Evolutionary conservation across 2,113 vertebrate species (phyloP).

Genomic region (Coptodon rendalli): DNA sequence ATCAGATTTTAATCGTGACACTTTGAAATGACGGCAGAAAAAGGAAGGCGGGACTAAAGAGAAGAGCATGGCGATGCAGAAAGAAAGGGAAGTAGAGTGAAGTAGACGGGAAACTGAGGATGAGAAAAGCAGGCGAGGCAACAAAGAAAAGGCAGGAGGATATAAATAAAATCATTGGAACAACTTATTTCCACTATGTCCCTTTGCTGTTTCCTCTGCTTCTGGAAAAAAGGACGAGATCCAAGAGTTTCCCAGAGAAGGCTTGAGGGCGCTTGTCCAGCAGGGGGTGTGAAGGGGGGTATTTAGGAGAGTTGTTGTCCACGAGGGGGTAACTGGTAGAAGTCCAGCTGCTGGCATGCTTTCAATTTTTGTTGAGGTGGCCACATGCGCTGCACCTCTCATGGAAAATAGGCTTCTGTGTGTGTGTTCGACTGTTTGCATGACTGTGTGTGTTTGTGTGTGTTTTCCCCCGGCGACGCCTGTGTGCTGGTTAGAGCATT

Average conservation of each 20-base stretch:
- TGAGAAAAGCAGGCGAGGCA: background rate
- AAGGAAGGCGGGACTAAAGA: background rate
- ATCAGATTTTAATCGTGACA: background rate
- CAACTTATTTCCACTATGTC: background rate
- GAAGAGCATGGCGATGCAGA: background rate
- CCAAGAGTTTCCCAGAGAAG: background rate
- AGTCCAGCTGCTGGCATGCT: background rate
- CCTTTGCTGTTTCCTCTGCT: background rate
- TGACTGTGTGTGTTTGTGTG: background rate
- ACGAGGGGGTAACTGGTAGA: background rate
- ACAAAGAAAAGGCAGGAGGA: background rate
- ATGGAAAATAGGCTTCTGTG: background rate
- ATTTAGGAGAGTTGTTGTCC: background rate
- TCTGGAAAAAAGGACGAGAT: background rate
- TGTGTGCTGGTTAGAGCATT: conserved; percentile 54
- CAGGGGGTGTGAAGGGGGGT: background rate
- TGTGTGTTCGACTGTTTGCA: background rate
- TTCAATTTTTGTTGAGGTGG: background rate
- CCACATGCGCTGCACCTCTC: background rate
- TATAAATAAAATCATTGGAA: background rate
- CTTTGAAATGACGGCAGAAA: background rate
- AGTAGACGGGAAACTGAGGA: background rate
- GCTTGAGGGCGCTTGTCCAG: background rate
- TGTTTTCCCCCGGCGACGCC: background rate
- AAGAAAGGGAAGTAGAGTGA: background rate